Evolutionary conservation across 2,113 vertebrate species (phyloP).

Genomic region (Phoxinus phoxinus): DNA sequence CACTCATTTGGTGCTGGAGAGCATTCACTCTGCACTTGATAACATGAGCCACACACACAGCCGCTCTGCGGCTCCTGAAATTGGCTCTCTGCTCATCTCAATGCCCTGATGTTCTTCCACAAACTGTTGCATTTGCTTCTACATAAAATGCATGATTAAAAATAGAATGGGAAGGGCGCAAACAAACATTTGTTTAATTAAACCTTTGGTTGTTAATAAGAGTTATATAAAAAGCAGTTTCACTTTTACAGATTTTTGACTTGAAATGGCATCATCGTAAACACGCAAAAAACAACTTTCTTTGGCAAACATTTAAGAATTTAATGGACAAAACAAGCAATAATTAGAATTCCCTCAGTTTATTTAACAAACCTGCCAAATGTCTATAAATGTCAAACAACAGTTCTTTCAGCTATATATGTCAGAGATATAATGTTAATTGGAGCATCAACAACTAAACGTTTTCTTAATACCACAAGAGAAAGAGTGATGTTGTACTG

Average conservation of each 20-base stretch:
- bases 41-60: slow-evolving; percentile 61
- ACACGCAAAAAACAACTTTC: slow-evolving; percentile 3
- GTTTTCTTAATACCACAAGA: neutral
- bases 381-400: neutral
- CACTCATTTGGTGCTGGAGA: slow-evolving; percentile 70
- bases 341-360: slow-evolving; percentile 51
- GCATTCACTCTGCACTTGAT: slow-evolving; percentile 66
- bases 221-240: slow-evolving; percentile 1
- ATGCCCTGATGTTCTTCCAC: slow-evolving; percentile 18
- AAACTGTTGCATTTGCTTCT: slow-evolving; percentile 32
- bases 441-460: neutral
- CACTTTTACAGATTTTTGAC: neutral
- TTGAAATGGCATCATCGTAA: neutral
- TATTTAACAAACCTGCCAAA: slow-evolving; percentile 57
- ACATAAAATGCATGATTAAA: slow-evolving; percentile 7
- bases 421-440: neutral
- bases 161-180: neutral
- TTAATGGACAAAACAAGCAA: slow-evolving; percentile 54
- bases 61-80: slow-evolving; percentile 40
- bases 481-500: neutral
- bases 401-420: neutral
- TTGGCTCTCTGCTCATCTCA: slow-evolving; percentile 37
- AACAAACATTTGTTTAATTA: neutral
- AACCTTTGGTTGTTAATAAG: neutral
- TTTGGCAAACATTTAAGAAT: slow-evolving; percentile 46